Percentiles rank a stretch among this genome's conserved stretches.
Conservation (phyloP, 2,888 invertebrate genomes). For the Hoplodrina ambigua region DNA sequence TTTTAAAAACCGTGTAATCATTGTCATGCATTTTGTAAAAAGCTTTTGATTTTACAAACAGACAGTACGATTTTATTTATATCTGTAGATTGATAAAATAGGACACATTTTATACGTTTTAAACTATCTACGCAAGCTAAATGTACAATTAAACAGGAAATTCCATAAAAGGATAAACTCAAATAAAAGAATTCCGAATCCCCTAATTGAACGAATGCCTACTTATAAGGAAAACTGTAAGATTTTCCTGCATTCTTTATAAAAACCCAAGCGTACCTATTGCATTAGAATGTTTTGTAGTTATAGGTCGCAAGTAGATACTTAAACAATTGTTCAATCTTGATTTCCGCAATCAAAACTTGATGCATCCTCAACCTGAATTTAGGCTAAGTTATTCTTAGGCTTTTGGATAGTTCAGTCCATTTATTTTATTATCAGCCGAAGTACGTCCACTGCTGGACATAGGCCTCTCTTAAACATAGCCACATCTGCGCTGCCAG, state of each 20-base stretch:
- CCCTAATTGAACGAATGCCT: background rate
- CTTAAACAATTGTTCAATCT: background rate
- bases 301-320: background rate
- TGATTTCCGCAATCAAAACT: background rate
- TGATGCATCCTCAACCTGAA: background rate
- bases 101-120: no score
- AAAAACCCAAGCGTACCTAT: conserved; percentile 18
- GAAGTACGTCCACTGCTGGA: no score
- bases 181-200: background rate
- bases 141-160: background rate
- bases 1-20: no score
- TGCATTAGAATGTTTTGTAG: background rate
- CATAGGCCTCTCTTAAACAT: no score
- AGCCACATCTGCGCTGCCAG: no score
- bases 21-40: no score
- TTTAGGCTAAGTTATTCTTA: background rate
- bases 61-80: no score
- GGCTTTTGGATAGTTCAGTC: background rate
- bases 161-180: background rate
- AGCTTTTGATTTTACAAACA: no score
- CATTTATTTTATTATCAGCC: background rate
- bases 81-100: no score
- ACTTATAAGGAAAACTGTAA: conserved; percentile 12
- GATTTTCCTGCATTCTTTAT: conserved; percentile 20
- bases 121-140: background rate